A percentile compares a stretch with the other conserved stretches of the same genome.
phyloP scores from a whole-genome alignment of 2,888 invertebrate species.

The Meiosimyza platycephala region DNA sequence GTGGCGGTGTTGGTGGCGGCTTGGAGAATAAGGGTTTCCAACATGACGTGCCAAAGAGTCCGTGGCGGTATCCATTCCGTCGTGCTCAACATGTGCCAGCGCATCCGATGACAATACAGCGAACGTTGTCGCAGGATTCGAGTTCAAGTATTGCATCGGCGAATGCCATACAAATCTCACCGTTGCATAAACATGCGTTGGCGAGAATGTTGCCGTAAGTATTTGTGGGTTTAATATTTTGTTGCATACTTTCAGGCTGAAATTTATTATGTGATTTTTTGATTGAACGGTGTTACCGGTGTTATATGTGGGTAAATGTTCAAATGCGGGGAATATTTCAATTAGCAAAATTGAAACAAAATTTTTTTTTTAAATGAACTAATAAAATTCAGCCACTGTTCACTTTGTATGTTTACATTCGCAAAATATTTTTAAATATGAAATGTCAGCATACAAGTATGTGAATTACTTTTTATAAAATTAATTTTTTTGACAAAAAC shows the following conservation, averaged over 20 bases:
- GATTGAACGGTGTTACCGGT: background rate
- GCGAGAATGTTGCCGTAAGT: slow-evolving; percentile 67
- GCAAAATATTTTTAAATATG: background rate
- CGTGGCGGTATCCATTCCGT: slow-evolving; percentile 78
- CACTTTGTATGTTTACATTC: no score
- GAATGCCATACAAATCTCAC: slow-evolving; percentile 65
- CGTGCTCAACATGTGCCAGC: slow-evolving; percentile 59
- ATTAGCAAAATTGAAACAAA: background rate
- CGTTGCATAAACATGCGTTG: slow-evolving; percentile 64
- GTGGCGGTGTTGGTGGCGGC: no score
- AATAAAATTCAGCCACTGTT: no score
- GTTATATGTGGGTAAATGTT: background rate
- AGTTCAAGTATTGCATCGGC: slow-evolving; percentile 73
- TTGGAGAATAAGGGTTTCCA: slow-evolving; percentile 79
- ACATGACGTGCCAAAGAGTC: slow-evolving; percentile 76
- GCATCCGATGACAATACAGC: slow-evolving; percentile 66
- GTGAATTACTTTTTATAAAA: background rate
- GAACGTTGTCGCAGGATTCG: slow-evolving; percentile 71
- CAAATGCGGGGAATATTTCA: background rate
- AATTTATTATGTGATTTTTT: background rate
- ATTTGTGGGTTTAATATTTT: background rate
- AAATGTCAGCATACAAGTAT: background rate
- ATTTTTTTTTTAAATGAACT: no score
- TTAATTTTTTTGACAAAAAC: no score
- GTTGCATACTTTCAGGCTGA: slow-evolving; percentile 15